Percentiles rank a stretch among this genome's conserved stretches.
These are phyloP conservation scores for Pyxicephalus adspersus DNA, from an alignment of 2,113 vertebrate genomes.

Conservation along the genomic window DNA sequence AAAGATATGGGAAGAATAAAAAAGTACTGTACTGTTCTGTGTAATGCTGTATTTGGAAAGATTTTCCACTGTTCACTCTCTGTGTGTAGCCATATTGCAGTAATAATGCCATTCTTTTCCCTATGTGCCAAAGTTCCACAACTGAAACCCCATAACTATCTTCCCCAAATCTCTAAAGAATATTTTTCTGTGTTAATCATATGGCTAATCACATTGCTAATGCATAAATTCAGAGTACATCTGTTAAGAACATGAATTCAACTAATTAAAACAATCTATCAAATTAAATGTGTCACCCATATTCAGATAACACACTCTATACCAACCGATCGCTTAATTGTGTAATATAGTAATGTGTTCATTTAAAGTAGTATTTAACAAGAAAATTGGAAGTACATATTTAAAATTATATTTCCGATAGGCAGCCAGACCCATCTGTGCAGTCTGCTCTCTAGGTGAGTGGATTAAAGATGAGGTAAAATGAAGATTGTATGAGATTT, in stretches of 20 bases:
- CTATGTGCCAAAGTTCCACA: background rate
- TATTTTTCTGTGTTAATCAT: conserved; percentile 18
- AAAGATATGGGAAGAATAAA: too few species aligned
- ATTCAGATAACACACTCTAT: background rate
- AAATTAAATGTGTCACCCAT: conserved; percentile 21
- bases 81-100: too few species aligned
- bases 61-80: too few species aligned
- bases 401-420: too few species aligned
- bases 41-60: too few species aligned
- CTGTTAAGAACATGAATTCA: conserved; percentile 10
- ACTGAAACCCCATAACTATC: background rate
- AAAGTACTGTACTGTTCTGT: too few species aligned
- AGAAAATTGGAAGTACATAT: too few species aligned
- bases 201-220: conserved; percentile 32
- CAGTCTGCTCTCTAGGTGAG: too few species aligned
- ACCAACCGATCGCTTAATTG: background rate
- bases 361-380: too few species aligned
- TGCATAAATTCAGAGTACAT: conserved; percentile 31
- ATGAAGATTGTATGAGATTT: too few species aligned
- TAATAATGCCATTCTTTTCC: background rate
- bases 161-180: conserved; percentile 14
- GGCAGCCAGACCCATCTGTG: too few species aligned
- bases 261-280: conserved; percentile 30
- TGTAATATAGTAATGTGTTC: background rate
- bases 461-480: too few species aligned